These are phyloP conservation scores for Pterostichus madidus DNA, from an alignment of 2,888 invertebrate species.

Conservation along the genomic window DNA sequence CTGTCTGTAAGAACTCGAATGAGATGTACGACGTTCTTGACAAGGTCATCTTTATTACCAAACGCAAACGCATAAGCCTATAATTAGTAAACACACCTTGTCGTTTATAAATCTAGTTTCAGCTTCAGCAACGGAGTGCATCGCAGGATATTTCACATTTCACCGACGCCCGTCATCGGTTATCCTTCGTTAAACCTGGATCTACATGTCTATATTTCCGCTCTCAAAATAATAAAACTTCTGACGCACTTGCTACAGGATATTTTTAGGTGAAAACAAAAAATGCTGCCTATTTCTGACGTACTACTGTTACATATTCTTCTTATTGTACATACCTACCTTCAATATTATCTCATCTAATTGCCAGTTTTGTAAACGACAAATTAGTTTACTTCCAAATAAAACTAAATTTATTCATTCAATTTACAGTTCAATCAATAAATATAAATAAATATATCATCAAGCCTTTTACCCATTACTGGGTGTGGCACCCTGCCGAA, in stretches of 20 bases:
- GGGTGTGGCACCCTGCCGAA: no score
- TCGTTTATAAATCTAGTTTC: background rate
- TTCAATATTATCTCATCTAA: background rate
- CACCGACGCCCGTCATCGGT: background rate
- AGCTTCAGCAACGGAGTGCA: background rate
- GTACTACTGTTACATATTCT: background rate
- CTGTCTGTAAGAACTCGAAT: background rate
- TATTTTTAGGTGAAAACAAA: constrained; percentile 46
- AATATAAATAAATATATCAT: no score
- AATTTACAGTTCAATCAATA: no score
- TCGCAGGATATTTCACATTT: background rate
- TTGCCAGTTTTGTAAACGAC: no score
- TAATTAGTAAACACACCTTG: constrained; percentile 1
- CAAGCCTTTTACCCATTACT: no score
- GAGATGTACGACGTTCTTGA: no score
- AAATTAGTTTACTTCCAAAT: no score
- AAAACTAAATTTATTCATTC: no score
- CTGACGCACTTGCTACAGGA: constrained; percentile 15
- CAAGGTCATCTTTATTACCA: background rate
- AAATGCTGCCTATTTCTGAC: background rate
- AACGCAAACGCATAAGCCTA: background rate
- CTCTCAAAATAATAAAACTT: constrained; percentile 35
- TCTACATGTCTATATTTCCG: constrained; percentile 30
- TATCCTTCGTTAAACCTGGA: constrained; percentile 29
- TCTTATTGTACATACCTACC: background rate